Evolutionary conservation across 2,888 invertebrate genomes (phyloP).

Genomic region (Agrotis clavis): DNA sequence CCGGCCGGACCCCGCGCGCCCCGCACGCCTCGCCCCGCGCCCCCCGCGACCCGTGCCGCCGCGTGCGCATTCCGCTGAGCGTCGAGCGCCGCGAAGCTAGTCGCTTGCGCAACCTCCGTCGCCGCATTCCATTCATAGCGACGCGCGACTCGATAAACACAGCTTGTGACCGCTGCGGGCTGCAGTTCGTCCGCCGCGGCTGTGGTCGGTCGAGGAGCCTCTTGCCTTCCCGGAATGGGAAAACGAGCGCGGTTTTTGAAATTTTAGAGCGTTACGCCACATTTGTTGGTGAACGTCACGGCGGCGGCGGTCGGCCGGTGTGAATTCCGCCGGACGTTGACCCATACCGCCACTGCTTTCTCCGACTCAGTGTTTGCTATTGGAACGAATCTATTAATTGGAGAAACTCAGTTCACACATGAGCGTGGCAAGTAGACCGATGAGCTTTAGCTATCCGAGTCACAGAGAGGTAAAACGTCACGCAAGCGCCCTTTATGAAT

Average conservation of each 20-base stretch:
- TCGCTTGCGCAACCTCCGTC: slow-evolving; percentile 88
- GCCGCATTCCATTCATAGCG: slow-evolving; percentile 90
- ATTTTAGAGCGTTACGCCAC: slow-evolving; percentile 89
- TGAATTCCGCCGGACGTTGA: slow-evolving; percentile 89
- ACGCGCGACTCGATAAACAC: slow-evolving; percentile 76
- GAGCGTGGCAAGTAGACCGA: slow-evolving; percentile 89
- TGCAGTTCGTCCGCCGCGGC: slow-evolving; percentile 52
- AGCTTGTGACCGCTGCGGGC: slow-evolving; percentile 64
- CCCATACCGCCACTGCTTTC: slow-evolving; percentile 88
- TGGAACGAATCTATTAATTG: slow-evolving; percentile 91
- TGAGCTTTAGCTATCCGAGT: slow-evolving; percentile 77
- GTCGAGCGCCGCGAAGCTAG: slow-evolving; percentile 80
- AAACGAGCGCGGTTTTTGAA: slow-evolving; percentile 85
- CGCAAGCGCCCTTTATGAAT: slow-evolving; percentile 60
- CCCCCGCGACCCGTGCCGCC: slow-evolving; percentile 65
- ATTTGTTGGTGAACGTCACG: slow-evolving; percentile 89
- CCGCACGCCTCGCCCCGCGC: slow-evolving; percentile 66
- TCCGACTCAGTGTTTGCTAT: slow-evolving; percentile 89
- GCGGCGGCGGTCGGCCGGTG: slow-evolving; percentile 86
- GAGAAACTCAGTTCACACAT: slow-evolving; percentile 91
- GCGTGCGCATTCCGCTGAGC: slow-evolving; percentile 80
- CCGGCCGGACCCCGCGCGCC: slow-evolving; percentile 51
- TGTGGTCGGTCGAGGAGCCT: slow-evolving; percentile 61
- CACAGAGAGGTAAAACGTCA: slow-evolving; percentile 61
- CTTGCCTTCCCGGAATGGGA: slow-evolving; percentile 81